Evolutionary conservation across 2,797 vertebrate genomes (phyloP).

Genomic region (Oreonectes daqikongensis): DNA sequence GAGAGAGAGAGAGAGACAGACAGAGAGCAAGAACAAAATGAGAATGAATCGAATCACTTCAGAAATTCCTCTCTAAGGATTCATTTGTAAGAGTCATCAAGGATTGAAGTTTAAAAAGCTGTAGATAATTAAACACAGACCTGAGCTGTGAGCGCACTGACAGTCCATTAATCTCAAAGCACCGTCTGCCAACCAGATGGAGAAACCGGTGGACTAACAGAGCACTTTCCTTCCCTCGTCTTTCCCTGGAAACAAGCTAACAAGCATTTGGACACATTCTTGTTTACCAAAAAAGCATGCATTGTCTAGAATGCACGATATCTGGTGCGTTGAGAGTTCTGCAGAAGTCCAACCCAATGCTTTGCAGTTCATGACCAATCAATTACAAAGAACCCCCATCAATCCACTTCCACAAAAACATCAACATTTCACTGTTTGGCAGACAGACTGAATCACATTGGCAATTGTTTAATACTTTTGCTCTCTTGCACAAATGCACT

Average conservation of each 20-base stretch:
- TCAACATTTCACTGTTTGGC: background rate
- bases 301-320: background rate
- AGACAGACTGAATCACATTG: background rate
- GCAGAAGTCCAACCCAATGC: background rate
- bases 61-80: slow-evolving; percentile 16
- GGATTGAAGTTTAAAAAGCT: background rate
- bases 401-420: background rate
- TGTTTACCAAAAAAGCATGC: background rate
- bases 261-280: background rate
- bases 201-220: slow-evolving; percentile 13
- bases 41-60: slow-evolving; percentile 1
- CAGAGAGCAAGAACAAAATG: background rate
- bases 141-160: slow-evolving; percentile 12
- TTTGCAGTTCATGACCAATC: background rate
- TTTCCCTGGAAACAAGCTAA: slow-evolving; percentile 3
- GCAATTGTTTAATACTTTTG: slow-evolving; percentile 3
- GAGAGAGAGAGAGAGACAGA: background rate
- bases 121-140: background rate
- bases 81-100: slow-evolving; percentile 31
- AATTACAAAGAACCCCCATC: background rate
- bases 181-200: slow-evolving; percentile 55
- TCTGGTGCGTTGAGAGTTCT: background rate
- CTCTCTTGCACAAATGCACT: background rate
- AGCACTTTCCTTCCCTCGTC: background rate
- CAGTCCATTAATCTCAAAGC: slow-evolving; percentile 47